Percentiles rank a stretch among this genome's conserved stretches.
phyloP scores from a whole-genome alignment of 2,888 invertebrate genomes.

The Marronus borbonicus region DNA sequence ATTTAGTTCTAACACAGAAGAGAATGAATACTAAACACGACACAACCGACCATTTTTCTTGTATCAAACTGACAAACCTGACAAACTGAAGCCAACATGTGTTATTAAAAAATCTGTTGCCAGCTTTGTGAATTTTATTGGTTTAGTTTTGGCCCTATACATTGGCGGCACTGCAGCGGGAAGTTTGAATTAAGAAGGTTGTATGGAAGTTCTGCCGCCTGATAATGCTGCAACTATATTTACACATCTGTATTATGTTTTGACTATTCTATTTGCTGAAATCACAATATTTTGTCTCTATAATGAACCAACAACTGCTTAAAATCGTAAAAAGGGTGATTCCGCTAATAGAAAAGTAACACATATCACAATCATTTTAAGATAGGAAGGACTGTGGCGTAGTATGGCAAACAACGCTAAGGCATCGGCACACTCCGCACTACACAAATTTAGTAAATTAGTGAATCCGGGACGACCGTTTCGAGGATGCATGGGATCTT shows the following conservation, averaged over 20 bases:
- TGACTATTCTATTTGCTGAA: no score
- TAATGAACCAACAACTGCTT: no score
- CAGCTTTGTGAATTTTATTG: constrained; percentile 17
- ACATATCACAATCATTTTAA: no score
- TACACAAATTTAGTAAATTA: no score
- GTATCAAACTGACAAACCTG: constrained; percentile 43
- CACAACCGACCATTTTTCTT: constrained; percentile 41
- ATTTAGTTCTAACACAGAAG: constrained; percentile 33
- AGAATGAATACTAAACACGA: constrained; percentile 20
- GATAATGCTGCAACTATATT: not conserved
- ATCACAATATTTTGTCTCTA: no score
- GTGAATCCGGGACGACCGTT: no score
- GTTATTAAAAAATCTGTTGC: constrained; percentile 40
- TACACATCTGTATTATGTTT: not conserved
- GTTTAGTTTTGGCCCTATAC: not conserved
- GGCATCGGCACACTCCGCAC: no score
- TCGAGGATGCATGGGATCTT: no score
- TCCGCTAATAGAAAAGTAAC: no score
- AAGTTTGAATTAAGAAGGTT: constrained; percentile 6
- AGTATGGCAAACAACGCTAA: no score
- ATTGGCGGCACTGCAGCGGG: constrained; percentile 14
- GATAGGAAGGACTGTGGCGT: no score
- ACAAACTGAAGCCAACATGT: constrained; percentile 46
- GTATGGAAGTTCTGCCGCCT: not conserved
- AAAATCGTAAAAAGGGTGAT: no score